Evolutionary conservation across 2,113 vertebrate genomes (phyloP), one percentile per base, ranked within the genome.

Genomic region (Rhabdornis inornatus): DNA sequence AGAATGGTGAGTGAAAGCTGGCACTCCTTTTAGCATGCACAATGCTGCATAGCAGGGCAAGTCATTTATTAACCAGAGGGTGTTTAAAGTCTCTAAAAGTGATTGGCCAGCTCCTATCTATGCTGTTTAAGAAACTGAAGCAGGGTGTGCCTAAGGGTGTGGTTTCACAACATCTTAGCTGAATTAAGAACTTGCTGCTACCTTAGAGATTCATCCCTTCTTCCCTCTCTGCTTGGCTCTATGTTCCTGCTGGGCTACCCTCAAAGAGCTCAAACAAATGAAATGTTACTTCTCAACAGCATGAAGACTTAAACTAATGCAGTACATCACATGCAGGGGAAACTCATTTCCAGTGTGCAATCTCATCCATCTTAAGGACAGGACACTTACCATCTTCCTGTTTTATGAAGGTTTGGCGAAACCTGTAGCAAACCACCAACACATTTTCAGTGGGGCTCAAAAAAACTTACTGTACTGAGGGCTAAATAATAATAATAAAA

Each of bases 21-120:
- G 40, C 71, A 22, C 50, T 49, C 24, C 61, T 15, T 33, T 8
- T 30, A 42, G 47, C 40, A 22, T 1, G 19, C 2, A 49, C 63
- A 69, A 44, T 9, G 55, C 31, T 40, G 72, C 50, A n/a, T 0
- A 70, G 83, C 59, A 86, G 55, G 50, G n/a, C 55, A 61, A 25
- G 80, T 74, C 37, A 81, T 63, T 87, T 70, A 92, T 87, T 87
- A 95, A 92, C 89, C 68, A 91, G 80, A 71, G 71, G 86, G 75
- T 92, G 91, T 90, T 79, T 52, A 40, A 80, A 60, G 44, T 20
- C 79, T 77, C 49, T 11, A 5, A 3, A 65, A 86, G 40, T 6
- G 10, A 90, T 52, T 80, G 91, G 86, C 17, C 71, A 83, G 71
- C 88, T 69, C 59, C 76, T 57, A 57, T 30, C 80, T n/a, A 8